Percentiles rank a stretch among this genome's conserved stretches.
phyloP scores from a whole-genome alignment of 2,888 invertebrate species.

The Pogonocherus hispidulus region DNA sequence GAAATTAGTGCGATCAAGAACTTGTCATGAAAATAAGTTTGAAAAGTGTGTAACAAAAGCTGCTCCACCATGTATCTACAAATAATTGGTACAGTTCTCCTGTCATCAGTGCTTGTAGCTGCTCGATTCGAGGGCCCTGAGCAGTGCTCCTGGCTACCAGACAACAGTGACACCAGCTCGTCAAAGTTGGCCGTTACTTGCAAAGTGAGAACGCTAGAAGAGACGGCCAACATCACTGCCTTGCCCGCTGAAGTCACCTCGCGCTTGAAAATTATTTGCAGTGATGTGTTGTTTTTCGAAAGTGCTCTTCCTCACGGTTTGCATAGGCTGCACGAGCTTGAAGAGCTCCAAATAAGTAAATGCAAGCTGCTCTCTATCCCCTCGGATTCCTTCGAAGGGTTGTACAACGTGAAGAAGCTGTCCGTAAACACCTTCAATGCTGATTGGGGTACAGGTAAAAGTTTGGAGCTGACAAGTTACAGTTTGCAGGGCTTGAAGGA shows the following conservation, averaged over 20 bases:
- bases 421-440: conserved; percentile 84
- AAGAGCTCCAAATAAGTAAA: conserved; percentile 81
- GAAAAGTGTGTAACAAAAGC: conserved; percentile 62
- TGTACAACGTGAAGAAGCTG: conserved; percentile 83
- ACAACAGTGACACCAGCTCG: conserved; percentile 69
- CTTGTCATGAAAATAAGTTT: conserved; percentile 32
- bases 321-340: conserved; percentile 79
- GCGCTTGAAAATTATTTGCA: conserved; percentile 82
- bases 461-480: conserved; percentile 80
- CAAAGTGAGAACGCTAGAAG: conserved; percentile 79
- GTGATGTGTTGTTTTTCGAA: conserved; percentile 83
- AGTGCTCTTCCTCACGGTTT: conserved; percentile 80
- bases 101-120: conserved; percentile 49
- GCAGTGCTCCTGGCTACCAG: conserved; percentile 69
- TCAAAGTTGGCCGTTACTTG: conserved; percentile 74
- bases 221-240: conserved; percentile 77
- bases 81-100: conserved; percentile 66
- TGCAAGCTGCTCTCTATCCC: conserved; percentile 86
- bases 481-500: conserved; percentile 85
- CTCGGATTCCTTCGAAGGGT: conserved; percentile 83
- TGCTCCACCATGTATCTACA: conserved; percentile 68
- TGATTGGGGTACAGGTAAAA: conserved; percentile 82
- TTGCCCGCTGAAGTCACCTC: conserved; percentile 80
- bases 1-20: conserved; percentile 34
- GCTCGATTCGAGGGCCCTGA: conserved; percentile 67